Percentiles rank a stretch among this genome's conserved stretches.
phyloP scores from a whole-genome alignment of 1,140 invertebrate species.

The Drosophila equinoxialis region DNA sequence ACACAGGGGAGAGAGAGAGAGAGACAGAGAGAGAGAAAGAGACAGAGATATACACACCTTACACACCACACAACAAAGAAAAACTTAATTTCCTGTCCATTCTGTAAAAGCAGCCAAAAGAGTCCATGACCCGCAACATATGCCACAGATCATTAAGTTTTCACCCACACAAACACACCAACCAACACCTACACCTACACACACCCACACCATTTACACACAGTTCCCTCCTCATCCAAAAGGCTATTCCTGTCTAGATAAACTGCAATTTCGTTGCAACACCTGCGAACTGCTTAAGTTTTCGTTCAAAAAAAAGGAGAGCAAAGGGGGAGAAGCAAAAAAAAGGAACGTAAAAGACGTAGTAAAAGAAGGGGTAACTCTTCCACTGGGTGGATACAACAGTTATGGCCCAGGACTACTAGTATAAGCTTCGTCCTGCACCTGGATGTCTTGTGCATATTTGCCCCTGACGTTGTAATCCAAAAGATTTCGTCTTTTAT shows the following conservation, averaged over 20 bases:
- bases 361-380: not conserved
- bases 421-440: slow-evolving; percentile 40
- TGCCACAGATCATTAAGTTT: slow-evolving; percentile 76
- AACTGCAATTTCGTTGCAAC: slow-evolving; percentile 79
- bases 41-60: no score
- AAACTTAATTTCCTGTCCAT: slow-evolving; percentile 75
- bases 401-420: slow-evolving; percentile 65
- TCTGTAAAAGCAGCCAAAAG: slow-evolving; percentile 30
- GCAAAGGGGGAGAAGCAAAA: no score
- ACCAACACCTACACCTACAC: not conserved
- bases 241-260: slow-evolving; percentile 59
- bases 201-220: not conserved
- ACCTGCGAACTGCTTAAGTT: slow-evolving; percentile 78
- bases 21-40: no score
- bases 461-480: slow-evolving; percentile 65
- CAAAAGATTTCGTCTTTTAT: slow-evolving; percentile 72
- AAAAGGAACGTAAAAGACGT: slow-evolving; percentile 1
- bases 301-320: slow-evolving; percentile 25
- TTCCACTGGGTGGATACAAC: slow-evolving; percentile 31
- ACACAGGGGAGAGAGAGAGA: no score
- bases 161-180: not conserved
- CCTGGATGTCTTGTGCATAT: slow-evolving; percentile 35
- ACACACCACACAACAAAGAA: slow-evolving; percentile 42
- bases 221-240: slow-evolving; percentile 16
- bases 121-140: slow-evolving; percentile 68